These are phyloP conservation scores for Callosobruchus maculatus DNA, from an alignment of 2,888 invertebrate species.

Conservation along the genomic window DNA sequence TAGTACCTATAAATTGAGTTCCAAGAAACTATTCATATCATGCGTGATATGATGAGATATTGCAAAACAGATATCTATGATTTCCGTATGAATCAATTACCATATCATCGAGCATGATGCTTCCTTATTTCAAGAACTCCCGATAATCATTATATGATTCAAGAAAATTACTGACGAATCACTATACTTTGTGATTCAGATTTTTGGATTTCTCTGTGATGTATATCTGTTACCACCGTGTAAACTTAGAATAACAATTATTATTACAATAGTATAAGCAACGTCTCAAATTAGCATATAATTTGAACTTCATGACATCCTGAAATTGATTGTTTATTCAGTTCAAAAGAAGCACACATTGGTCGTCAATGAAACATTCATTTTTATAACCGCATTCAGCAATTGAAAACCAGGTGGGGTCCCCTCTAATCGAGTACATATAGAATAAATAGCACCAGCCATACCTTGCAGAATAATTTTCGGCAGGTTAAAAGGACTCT, in stretches of 20 bases:
- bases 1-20: neutral
- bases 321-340: neutral
- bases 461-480: neutral
- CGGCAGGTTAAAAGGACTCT: neutral
- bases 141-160: neutral
- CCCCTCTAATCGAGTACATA: neutral
- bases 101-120: neutral
- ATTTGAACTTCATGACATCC: too few species aligned
- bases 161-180: neutral
- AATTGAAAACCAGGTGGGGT: neutral
- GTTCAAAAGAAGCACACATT: neutral
- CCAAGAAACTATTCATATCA: neutral
- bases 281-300: too few species aligned
- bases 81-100: neutral
- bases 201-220: neutral
- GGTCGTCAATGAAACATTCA: neutral
- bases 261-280: too few species aligned
- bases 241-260: too few species aligned
- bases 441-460: neutral
- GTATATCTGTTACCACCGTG: too few species aligned
- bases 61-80: neutral
- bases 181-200: neutral
- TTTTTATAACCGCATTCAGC: neutral
- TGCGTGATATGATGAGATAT: neutral
- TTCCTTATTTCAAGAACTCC: neutral